phyloP scores from a whole-genome alignment of 2,797 vertebrate species.

The Diceros bicornis region DNA sequence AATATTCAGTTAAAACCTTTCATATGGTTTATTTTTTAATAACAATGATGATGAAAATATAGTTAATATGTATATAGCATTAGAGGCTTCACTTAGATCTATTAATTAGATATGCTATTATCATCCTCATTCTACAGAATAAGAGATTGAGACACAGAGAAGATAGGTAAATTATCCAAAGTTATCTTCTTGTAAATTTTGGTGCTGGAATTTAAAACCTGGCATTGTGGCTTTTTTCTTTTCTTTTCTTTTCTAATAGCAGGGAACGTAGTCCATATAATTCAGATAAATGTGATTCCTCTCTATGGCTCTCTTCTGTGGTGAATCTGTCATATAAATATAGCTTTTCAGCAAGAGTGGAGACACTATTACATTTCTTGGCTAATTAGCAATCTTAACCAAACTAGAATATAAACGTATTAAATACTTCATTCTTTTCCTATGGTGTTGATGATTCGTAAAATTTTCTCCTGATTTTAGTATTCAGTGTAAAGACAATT shows the following conservation, averaged over 20 bases:
- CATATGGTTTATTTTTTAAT: neutral
- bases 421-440: neutral
- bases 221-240: neutral
- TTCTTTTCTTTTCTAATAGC: neutral
- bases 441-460: neutral
- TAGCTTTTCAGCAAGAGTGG: neutral
- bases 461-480: neutral
- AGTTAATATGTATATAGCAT: neutral
- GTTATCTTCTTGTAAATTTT: neutral
- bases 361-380: neutral
- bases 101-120: neutral
- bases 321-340: neutral
- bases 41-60: neutral
- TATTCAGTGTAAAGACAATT: neutral
- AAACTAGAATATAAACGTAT: neutral
- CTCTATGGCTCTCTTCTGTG: neutral
- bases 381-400: neutral
- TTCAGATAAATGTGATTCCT: neutral
- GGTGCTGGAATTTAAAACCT: neutral
- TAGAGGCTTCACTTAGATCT: neutral
- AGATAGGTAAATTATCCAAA: neutral
- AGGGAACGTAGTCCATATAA: neutral
- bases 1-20: neutral
- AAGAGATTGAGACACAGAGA: neutral
- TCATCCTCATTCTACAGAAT: neutral